Evolutionary conservation across 1,140 invertebrate genomes (phyloP), one percentile per base, ranked within the genome.

Genomic region (Zaprionus africanus): DNA sequence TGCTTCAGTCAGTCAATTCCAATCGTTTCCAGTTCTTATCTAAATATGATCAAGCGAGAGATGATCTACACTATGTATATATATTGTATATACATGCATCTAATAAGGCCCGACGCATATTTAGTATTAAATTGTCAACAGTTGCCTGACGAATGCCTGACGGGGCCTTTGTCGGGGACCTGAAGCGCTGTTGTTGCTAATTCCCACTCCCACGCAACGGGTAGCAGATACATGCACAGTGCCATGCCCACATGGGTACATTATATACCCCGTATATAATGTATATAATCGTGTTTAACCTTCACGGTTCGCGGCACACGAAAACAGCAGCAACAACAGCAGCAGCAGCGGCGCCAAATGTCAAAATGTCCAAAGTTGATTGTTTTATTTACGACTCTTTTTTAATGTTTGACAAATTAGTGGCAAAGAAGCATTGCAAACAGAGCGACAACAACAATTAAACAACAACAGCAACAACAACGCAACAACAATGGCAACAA

Each of bases 371-470:
- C 65, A 81, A 62, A 75, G 79, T 81, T 88, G 85, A 88, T 88
- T 88, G 85, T 88, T 88, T 81, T 88, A 90, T 90, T 88, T 88
- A 90, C 85, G 85, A 88, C 81, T 71, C 76, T 72, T 79, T 77
- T 72, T 81, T 85, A 90, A 90, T 85, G 81, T 79, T 85, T 90
- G 85, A 85, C 85, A 90, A 90, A 90, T 90, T 90, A 90, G 85
- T 81, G 57, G 58, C 75, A 74, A 74, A 73, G 59, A 74, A 78
- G 58, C 69, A 73, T 65, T 73, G 70, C 64, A 59, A 77, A 56
- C 66, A 70, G 61, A 65, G 68, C 53, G 57, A 67, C 69, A 24
- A 24, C 41, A 81, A 72, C 62, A 75, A 68, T 64, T 61, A 19
- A 46, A 17, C n/a, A 43, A 9, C 41, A 43, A 6, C 41, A n/a